Evolutionary conservation across 2,113 vertebrate species (phyloP).

Genomic region (Colossoma macropomum): DNA sequence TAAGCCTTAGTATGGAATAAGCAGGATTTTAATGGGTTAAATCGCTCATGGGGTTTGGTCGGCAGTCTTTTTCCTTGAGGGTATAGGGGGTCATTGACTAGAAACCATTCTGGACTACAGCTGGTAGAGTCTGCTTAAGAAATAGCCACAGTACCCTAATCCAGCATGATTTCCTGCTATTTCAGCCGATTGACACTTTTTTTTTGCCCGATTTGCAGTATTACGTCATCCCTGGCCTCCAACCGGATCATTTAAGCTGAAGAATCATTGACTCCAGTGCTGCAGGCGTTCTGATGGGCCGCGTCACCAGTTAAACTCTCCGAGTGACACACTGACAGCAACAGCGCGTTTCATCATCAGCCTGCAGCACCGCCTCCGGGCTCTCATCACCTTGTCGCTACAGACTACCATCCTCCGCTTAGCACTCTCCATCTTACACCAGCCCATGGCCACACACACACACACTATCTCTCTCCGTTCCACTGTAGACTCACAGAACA

Average conservation of each 20-base stretch:
- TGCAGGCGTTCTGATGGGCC: slow-evolving; percentile 11
- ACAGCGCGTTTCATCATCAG: slow-evolving; percentile 26
- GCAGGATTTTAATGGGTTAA: too few species aligned
- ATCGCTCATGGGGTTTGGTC: too few species aligned
- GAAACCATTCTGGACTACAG: not conserved
- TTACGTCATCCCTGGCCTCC: slow-evolving; percentile 23
- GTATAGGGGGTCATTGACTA: too few species aligned
- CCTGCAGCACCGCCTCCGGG: slow-evolving; percentile 30
- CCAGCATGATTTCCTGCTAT: not conserved
- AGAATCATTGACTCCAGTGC: slow-evolving; percentile 21
- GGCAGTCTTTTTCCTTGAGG: too few species aligned
- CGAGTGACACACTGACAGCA: slow-evolving; percentile 7
- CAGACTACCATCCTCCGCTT: slow-evolving; percentile 9
- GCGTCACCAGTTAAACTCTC: slow-evolving; percentile 6
- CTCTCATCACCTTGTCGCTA: not conserved
- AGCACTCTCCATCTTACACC: not conserved
- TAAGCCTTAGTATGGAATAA: too few species aligned
- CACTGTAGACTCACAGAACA: not conserved
- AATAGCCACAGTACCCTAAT: not conserved
- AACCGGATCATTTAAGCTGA: slow-evolving; percentile 21
- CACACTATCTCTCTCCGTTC: not conserved
- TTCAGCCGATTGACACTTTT: not conserved
- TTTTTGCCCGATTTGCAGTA: not conserved
- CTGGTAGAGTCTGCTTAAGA: not conserved
- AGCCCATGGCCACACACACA: slow-evolving; percentile 6